These are phyloP conservation scores for Lacerta bilineata DNA, from an alignment of 2,797 vertebrate genomes.

Conservation along the genomic window DNA sequence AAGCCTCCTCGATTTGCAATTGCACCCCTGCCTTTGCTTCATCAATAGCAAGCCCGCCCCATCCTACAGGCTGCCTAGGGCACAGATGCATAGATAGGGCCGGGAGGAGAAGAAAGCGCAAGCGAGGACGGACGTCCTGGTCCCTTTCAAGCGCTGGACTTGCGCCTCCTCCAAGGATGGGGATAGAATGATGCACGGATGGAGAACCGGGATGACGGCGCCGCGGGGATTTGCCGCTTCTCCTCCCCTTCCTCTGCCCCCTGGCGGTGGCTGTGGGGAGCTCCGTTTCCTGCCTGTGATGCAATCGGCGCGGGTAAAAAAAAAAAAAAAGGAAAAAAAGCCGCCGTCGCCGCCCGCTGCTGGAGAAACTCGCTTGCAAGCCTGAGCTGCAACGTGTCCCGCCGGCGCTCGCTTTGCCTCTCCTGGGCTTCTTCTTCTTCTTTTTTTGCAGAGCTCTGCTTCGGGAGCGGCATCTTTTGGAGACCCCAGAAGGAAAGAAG, in stretches of 20 bases:
- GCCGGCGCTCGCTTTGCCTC: no score
- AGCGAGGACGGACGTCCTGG: no score
- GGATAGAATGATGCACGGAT: not conserved
- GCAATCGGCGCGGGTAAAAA: constrained; percentile 54
- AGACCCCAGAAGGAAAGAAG: no score
- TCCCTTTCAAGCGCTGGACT: no score
- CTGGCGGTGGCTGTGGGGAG: not conserved
- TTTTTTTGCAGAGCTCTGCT: no score
- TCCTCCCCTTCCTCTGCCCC: not conserved
- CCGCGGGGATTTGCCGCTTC: no score
- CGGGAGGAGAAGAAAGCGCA: no score
- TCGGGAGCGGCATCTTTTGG: not conserved
- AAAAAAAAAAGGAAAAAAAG: not conserved
- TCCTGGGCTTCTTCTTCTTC: not conserved
- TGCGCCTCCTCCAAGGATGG: not conserved
- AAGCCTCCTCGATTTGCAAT: no score
- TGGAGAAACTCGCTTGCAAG: not conserved
- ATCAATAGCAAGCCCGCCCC: no score
- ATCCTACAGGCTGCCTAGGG: no score
- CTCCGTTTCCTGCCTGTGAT: constrained; percentile 51
- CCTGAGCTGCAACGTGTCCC: constrained; percentile 22
- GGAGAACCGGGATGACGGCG: not conserved
- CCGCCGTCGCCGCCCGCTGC: not conserved
- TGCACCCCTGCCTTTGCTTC: no score
- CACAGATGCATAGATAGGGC: no score